Base-by-base conservation (phyloP, 2,888 invertebrate genomes). In the Sturmia bella region DNA sequence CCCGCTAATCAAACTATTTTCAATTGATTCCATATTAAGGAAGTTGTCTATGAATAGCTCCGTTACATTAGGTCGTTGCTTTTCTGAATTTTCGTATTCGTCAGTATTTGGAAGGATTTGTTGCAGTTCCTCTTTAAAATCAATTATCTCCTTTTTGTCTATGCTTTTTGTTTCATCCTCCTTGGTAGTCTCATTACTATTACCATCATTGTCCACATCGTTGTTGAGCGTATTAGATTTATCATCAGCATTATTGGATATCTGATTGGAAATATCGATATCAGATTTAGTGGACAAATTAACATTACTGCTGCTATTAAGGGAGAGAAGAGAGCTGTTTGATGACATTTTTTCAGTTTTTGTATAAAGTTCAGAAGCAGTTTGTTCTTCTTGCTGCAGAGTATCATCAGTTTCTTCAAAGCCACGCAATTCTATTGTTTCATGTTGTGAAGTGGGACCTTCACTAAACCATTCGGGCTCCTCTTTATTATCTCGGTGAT, bases 391-490 rank as follows among this genome's bases (percentile, higher is more conserved):
- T 24, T 68, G 15, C 56, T 66, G 48, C 43, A 68, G 56, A 17
- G 57, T 57, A 15, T 87, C 88, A 17, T 95, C 87, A 45, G 80
- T 83, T 73, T 96, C 96, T 86, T 98, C 97, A 91, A 98, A 98
- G 17, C 98, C 98, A 59, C 96, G 94, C 86, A 98, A 92, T 91
- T 98, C 98, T 86, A 98, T 98, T 43, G 96, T 97, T 87, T 98
- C 98, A 87, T 95, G 90, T 89, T 97, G 96, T 81, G 97, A 97
- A 81, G 96, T 95, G 56, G 98, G 98, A 54, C 98, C 98, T 80
- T 95, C 95, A 87, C 95, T 95, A 88, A 95, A 95, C 96, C 98
- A 98, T 91, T 98, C 97, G 3, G 98, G 98, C 89, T 97, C 96
- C 85, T 96, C 96, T 85, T 92, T 92, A 87, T 92, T 92, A 15